Evolutionary conservation across 2,113 vertebrate genomes (phyloP).

Genomic region (Cryptomyrus ogoouensis): DNA sequence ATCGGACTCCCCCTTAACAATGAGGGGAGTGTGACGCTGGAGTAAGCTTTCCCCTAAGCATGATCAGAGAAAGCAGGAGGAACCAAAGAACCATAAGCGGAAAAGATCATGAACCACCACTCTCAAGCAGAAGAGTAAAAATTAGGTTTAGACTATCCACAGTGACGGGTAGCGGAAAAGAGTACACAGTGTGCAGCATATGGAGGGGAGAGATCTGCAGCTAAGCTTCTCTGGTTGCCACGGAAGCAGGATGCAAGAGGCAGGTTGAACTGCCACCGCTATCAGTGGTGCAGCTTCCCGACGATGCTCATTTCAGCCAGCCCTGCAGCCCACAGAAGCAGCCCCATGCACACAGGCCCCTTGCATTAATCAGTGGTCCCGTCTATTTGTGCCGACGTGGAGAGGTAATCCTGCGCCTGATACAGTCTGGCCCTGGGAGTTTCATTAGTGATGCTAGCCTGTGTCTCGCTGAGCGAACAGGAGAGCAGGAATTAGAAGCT

Average conservation of each 20-base stretch:
- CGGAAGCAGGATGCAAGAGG: background rate
- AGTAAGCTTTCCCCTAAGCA: background rate
- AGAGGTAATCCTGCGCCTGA: conserved; percentile 45
- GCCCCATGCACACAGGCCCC: background rate
- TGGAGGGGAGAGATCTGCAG: background rate
- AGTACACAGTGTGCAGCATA: background rate
- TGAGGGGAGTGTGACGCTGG: background rate
- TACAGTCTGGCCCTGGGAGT: conserved; percentile 49
- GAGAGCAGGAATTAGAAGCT: conserved; percentile 60
- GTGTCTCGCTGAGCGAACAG: conserved; percentile 52
- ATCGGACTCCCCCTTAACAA: background rate
- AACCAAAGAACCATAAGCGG: background rate
- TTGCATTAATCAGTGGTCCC: conserved; percentile 30
- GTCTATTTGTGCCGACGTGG: conserved; percentile 37
- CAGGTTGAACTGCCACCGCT: background rate
- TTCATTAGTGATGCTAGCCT: conserved; percentile 59
- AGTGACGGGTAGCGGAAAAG: background rate
- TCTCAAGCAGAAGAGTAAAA: background rate
- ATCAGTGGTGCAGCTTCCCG: background rate
- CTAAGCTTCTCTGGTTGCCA: background rate
- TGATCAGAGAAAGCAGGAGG: background rate
- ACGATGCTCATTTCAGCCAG: background rate
- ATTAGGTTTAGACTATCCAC: background rate
- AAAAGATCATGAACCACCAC: background rate
- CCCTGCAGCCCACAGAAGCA: background rate